Evolutionary conservation across 2,888 invertebrate species (phyloP).

Genomic region (Mythimna impura): DNA sequence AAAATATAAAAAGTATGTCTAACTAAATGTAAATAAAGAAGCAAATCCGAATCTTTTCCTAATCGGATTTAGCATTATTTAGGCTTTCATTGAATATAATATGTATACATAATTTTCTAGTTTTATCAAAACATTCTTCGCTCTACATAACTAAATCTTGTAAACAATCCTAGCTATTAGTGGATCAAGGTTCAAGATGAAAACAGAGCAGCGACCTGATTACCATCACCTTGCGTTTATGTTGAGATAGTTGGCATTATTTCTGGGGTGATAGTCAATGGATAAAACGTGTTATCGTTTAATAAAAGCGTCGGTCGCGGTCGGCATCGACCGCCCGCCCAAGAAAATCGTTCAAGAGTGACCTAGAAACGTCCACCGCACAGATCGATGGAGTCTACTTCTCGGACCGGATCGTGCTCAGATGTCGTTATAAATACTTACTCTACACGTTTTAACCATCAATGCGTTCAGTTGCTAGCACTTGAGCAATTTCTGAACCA

Average conservation of each 20-base stretch:
- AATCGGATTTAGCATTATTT: slow-evolving; percentile 11
- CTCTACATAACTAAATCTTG: slow-evolving; percentile 31
- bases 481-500: slow-evolving; percentile 67
- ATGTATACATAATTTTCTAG: too few relatives aligned
- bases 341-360: slow-evolving; percentile 72
- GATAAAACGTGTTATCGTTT: slow-evolving; percentile 59
- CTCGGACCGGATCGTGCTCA: slow-evolving; percentile 66
- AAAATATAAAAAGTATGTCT: not conserved
- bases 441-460: slow-evolving; percentile 64
- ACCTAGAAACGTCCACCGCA: slow-evolving; percentile 81
- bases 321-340: slow-evolving; percentile 61
- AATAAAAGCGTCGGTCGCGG: slow-evolving; percentile 45
- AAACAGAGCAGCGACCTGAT: slow-evolving; percentile 67
- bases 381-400: slow-evolving; percentile 74
- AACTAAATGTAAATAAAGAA: slow-evolving; percentile 12
- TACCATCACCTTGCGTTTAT: slow-evolving; percentile 68
- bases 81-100: slow-evolving; percentile 2
- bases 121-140: slow-evolving; percentile 1
- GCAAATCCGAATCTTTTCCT: slow-evolving; percentile 15
- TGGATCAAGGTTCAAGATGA: slow-evolving; percentile 68
- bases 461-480: slow-evolving; percentile 61
- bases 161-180: slow-evolving; percentile 63
- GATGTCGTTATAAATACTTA: slow-evolving; percentile 66
- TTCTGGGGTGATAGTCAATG: slow-evolving; percentile 65
- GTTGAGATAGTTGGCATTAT: slow-evolving; percentile 68